phyloP scores from a whole-genome alignment of 2,113 vertebrate species.

The Catagonus wagneri region DNA sequence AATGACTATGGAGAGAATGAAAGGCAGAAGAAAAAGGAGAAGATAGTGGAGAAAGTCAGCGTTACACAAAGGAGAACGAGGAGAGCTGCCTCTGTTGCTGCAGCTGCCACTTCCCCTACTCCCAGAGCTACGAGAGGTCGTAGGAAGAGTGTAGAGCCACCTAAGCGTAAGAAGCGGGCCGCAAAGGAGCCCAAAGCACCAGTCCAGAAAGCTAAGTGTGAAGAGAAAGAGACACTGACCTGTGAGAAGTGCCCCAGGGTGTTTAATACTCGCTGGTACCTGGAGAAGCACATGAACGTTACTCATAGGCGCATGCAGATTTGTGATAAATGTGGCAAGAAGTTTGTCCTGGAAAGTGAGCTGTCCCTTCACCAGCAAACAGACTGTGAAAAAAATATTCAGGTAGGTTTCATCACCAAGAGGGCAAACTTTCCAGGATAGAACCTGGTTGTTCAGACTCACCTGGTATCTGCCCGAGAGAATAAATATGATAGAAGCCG shows the following conservation, averaged over 20 bases:
- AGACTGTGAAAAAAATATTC: slow-evolving; percentile 99
- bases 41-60: slow-evolving; percentile 85
- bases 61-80: slow-evolving; percentile 89
- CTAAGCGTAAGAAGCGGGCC: slow-evolving; percentile 91
- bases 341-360: slow-evolving; percentile 99
- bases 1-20: slow-evolving; percentile 90
- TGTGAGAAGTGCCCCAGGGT: slow-evolving; percentile 99
- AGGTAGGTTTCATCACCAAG: slow-evolving; percentile 91
- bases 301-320: slow-evolving; percentile 99
- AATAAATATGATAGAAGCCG: slow-evolving; percentile 69
- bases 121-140: slow-evolving; percentile 93
- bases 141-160: slow-evolving; percentile 90
- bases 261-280: slow-evolving; percentile 99
- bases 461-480: slow-evolving; percentile 71
- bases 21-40: slow-evolving; percentile 92
- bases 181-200: slow-evolving; percentile 89
- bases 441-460: slow-evolving; percentile 72
- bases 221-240: slow-evolving; percentile 97
- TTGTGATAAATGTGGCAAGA: slow-evolving; percentile 99
- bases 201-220: slow-evolving; percentile 90
- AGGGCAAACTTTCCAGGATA: slow-evolving; percentile 77
- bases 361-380: slow-evolving; percentile 99
- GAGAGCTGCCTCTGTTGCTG: slow-evolving; percentile 84
- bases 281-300: slow-evolving; percentile 99
- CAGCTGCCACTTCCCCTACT: slow-evolving; percentile 84